phyloP scores from a whole-genome alignment of 2,888 invertebrate genomes.

The Aphelenchoides bicaudatus region DNA sequence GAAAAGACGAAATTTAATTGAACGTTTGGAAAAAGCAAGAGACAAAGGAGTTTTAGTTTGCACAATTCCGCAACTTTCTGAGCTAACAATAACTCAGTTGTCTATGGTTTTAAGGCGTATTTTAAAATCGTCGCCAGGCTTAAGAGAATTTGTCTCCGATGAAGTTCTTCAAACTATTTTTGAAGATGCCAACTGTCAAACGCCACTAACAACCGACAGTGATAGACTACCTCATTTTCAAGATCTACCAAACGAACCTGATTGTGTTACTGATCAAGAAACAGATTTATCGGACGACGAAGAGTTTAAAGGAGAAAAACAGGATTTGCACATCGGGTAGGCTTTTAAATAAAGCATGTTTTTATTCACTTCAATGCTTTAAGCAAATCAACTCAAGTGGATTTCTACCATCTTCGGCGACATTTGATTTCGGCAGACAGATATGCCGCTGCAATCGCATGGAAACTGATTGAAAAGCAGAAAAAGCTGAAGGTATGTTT shows the following conservation, averaged over 20 bases:
- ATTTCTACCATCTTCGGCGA: constrained; percentile 14
- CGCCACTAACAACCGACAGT: too few relatives aligned
- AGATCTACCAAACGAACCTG: not conserved
- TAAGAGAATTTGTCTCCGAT: constrained; percentile 14
- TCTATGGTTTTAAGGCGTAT: constrained; percentile 14
- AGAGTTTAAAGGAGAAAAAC: not conserved
- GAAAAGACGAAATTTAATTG: constrained; percentile 10
- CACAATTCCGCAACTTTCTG: constrained; percentile 9
- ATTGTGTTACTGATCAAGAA: constrained; percentile 12
- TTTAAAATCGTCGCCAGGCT: constrained; percentile 8
- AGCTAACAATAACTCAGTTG: constrained; percentile 15
- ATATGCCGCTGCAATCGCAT: not conserved
- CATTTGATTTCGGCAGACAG: constrained; percentile 5
- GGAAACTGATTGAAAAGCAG: constrained; percentile 5
- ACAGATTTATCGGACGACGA: not conserved
- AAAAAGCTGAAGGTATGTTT: constrained; percentile 4
- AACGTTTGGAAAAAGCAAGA: constrained; percentile 8
- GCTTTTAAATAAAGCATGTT: not conserved
- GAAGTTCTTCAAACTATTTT: constrained; percentile 10
- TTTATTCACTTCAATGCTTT: not conserved
- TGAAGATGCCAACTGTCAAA: constrained; percentile 17
- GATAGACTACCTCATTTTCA: too few relatives aligned
- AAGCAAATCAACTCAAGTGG: constrained; percentile 10
- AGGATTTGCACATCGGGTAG: too few relatives aligned
- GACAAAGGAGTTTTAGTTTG: constrained; percentile 6